Conservation (phyloP, 2,888 invertebrate genomes). For the Strigamia transsilvanica region DNA sequence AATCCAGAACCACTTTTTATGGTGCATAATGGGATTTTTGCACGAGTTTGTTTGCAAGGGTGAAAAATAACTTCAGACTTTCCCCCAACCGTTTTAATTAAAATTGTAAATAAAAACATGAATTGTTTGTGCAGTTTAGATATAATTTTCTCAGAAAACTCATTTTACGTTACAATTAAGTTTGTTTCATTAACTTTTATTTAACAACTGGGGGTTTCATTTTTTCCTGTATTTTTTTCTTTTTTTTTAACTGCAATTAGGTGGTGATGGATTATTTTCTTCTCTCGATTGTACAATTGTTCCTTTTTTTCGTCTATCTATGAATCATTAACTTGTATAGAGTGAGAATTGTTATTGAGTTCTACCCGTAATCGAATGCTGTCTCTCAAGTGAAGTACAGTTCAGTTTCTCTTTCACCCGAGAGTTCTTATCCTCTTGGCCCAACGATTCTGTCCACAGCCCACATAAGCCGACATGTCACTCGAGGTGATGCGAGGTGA, state of each 20-base stretch:
- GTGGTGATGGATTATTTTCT: neutral
- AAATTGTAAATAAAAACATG: neutral
- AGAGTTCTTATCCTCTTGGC: constrained; percentile 39
- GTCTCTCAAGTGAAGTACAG: constrained; percentile 13
- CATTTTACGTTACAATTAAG: neutral
- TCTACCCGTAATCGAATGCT: constrained; percentile 21
- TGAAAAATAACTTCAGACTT: constrained; percentile 16
- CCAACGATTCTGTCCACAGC: constrained; percentile 30
- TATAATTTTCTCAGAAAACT: neutral
- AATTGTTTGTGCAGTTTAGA: neutral
- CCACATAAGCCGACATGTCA: constrained; percentile 24
- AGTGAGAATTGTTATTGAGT: constrained; percentile 12
- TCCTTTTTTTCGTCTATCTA: neutral
- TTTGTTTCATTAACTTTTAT: neutral
- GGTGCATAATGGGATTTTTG: neutral
- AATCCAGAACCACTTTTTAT: constrained; percentile 40
- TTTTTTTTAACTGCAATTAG: neutral
- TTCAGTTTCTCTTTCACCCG: constrained; percentile 36
- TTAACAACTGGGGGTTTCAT: neutral
- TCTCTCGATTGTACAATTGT: neutral
- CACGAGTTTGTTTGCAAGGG: neutral
- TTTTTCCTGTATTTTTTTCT: neutral
- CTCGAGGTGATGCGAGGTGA: neutral
- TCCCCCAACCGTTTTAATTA: neutral
- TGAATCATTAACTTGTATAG: constrained; percentile 2